A percentile compares a stretch with the other conserved stretches of the same genome.
Evolutionary conservation across 2,888 invertebrate genomes (phyloP).

Genomic region (Cerastis leucographa): DNA sequence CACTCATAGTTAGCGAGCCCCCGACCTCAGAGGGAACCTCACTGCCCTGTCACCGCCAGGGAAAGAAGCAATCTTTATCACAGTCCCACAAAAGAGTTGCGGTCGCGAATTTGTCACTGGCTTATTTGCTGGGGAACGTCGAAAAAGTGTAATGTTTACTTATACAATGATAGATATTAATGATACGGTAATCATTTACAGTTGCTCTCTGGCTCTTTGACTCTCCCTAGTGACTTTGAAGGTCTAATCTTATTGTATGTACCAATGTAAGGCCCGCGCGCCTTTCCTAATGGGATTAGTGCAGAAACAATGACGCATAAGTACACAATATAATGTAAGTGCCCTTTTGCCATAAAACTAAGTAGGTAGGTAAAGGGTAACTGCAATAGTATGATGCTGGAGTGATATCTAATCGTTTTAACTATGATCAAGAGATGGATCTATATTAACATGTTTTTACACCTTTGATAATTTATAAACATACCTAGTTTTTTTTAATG

Average conservation of each 20-base stretch:
- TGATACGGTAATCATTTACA: constrained; percentile 71
- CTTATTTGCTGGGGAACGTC: constrained; percentile 79
- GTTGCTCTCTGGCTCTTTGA: constrained; percentile 41
- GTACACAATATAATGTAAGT: constrained; percentile 8
- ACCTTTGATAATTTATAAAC: neutral
- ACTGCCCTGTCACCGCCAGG: constrained; percentile 81
- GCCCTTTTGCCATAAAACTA: neutral
- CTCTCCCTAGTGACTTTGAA: constrained; percentile 40
- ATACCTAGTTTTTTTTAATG: neutral
- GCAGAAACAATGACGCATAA: constrained; percentile 11
- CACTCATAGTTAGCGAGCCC: constrained; percentile 87
- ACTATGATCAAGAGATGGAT: neutral
- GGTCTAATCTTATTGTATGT: constrained; percentile 40
- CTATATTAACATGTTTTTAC: neutral
- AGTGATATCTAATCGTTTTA: neutral
- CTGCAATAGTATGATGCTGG: neutral
- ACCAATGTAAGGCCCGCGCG: neutral
- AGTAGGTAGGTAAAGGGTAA: neutral
- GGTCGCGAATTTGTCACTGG: constrained; percentile 86
- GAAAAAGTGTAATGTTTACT: constrained; percentile 75
- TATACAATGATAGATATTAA: constrained; percentile 84
- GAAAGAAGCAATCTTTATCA: constrained; percentile 87
- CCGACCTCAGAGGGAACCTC: constrained; percentile 76
- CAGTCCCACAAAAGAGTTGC: constrained; percentile 87
- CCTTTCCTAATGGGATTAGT: constrained; percentile 12